Percentiles rank a stretch among this genome's conserved stretches.
Conservation (phyloP, 2,797 vertebrate species). For the Sebastes variabilis region DNA sequence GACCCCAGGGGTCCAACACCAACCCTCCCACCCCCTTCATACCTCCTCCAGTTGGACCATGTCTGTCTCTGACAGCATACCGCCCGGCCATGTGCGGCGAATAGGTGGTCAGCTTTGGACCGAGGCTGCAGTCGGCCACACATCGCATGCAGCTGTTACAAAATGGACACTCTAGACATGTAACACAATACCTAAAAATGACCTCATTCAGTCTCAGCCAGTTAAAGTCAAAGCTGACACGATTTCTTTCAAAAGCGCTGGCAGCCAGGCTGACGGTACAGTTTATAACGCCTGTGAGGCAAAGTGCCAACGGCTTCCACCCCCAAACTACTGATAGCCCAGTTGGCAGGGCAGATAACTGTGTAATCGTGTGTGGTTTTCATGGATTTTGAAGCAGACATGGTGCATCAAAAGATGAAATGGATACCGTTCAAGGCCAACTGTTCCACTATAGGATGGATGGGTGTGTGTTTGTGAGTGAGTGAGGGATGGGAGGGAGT, state of each 20-base stretch:
- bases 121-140: constrained; percentile 50
- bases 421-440: constrained; percentile 58
- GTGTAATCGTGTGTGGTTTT: constrained; percentile 53
- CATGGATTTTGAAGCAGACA: constrained; percentile 49
- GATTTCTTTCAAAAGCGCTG: constrained; percentile 48
- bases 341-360: constrained; percentile 43
- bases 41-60: constrained; percentile 48
- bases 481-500: background rate
- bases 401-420: constrained; percentile 59
- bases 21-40: constrained; percentile 12
- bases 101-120: constrained; percentile 52
- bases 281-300: constrained; percentile 21
- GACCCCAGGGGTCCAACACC: constrained; percentile 51
- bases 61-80: constrained; percentile 50
- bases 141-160: constrained; percentile 77
- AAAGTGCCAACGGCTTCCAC: constrained; percentile 40
- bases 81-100: constrained; percentile 32
- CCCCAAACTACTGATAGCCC: constrained; percentile 34
- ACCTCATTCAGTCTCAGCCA: constrained; percentile 67
- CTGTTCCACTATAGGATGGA: constrained; percentile 30
- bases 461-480: background rate
- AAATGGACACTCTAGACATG: constrained; percentile 67
- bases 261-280: constrained; percentile 33
- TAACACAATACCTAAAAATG: constrained; percentile 70
- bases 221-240: constrained; percentile 67